Evolutionary conservation across 92 coral and sea anemone species (phyloP).

Genomic region (Hydrozoanthus gracilis): DNA sequence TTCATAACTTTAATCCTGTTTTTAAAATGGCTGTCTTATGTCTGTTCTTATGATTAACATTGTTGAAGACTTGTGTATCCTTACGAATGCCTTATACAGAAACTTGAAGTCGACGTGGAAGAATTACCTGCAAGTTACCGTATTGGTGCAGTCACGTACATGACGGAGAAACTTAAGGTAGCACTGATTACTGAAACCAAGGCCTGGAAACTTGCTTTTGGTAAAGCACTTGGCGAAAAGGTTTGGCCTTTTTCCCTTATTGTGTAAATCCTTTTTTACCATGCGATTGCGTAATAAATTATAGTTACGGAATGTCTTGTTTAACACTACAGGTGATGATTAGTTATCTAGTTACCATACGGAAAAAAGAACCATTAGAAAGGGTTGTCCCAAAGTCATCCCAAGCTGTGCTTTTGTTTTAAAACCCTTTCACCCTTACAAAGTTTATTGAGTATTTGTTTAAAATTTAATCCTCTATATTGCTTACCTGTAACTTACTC

Average conservation of each 20-base stretch:
- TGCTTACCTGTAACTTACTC: no score
- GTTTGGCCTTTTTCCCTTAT: slow-evolving; percentile 32
- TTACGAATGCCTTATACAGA: slow-evolving; percentile 29
- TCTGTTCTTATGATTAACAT: not conserved
- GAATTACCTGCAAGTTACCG: slow-evolving; percentile 88
- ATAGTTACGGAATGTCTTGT: no score
- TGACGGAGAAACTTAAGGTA: slow-evolving; percentile 87
- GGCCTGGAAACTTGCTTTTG: slow-evolving; percentile 99
- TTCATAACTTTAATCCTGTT: not conserved
- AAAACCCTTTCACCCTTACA: no score
- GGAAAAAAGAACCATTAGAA: no score
- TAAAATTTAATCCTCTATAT: no score
- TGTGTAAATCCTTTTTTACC: not conserved
- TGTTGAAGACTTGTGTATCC: no score
- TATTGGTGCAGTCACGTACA: slow-evolving; percentile 90
- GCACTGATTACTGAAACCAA: slow-evolving; percentile 96
- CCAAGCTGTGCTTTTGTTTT: no score
- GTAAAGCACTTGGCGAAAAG: slow-evolving; percentile 97
- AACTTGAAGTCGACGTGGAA: slow-evolving; percentile 85
- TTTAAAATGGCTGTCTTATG: not conserved
- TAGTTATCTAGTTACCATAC: no score
- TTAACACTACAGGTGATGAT: no score
- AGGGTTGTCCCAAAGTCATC: no score
- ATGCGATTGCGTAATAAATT: no score
- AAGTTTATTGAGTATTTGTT: no score